Evolutionary conservation across 2,797 vertebrate species (phyloP), one percentile per base, ranked within the genome.

Genomic region (Enteromius thamalakanensis): DNA sequence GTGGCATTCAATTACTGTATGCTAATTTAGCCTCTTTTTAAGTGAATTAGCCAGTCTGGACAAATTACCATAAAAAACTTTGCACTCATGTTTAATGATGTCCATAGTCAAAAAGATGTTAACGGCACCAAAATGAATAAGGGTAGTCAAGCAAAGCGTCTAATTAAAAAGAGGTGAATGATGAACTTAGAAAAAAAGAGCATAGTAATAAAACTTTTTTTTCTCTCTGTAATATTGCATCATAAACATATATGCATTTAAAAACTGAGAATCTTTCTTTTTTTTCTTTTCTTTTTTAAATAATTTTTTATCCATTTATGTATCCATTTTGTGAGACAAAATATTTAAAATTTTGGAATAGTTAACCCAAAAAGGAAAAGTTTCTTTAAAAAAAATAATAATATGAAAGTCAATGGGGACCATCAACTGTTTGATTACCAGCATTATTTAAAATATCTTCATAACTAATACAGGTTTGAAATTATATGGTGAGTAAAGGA

Each of bases 1-100:
- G 90, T 94, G 93, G 91, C 93, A 94, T 94, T 94, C 90, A 91
- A 94, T 93, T 94, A 93, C 76, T 76, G 23, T 92, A 93, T 94
- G 93, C 90, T 93, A 93, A 94, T 94, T 88, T 87, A 82, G 85
- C 81, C 90, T 89, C 75, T 90, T 92, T 92, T 85, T 92, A 89
- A 89, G 90, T 92, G 92, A 92, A 93, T 93, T 93, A 94, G 92
- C 90, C 83, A 86, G 90, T 93, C 91, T 90, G 90, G 90, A 92
- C 88, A 88, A 87, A 90, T 89, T 92, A 91, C 93, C 91, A 91
- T 37, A 80, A 89, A 92, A 90, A 92, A 32, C 87, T 92, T 91
- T 93, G 89, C 88, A 91, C 90, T 91, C 89, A 86, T 86, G 80
- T 91, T 87, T 90, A 92, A 91, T 93, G 93, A 92, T 89, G 79